Evolutionary conservation across 2,113 vertebrate genomes (phyloP), one percentile per base, ranked within the genome.

Genomic region (Oreotrochilus melanogaster): DNA sequence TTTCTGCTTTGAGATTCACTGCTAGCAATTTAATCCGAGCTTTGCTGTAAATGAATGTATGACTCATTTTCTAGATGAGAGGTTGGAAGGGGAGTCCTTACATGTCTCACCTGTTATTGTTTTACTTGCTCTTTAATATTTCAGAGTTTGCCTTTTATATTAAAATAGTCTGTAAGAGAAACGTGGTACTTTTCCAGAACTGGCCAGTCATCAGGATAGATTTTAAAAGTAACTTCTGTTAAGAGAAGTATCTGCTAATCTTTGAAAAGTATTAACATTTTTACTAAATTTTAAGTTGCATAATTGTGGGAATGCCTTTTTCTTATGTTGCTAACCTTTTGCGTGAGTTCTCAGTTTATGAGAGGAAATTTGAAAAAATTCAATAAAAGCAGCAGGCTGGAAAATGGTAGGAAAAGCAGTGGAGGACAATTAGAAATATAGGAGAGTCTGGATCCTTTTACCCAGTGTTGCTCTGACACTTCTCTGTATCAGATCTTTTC

Each of bases 81-180:
- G 31, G 78, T 90, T 64, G 57, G 85, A 82, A 80, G 28, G 24
- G 37, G 5, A 92, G 22, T 78, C 48, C 86, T 91, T 67, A 37
- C 35, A 45, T 64, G 33, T 78, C 92, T 92, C 17, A 0, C 25
- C 88, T 78, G 48, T 72, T 82, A 79, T 14, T 87, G 74, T 73
- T 94, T 91, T 89, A 58, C 57, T 93, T 93, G 65, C 43, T 89
- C 82, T 86, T 83, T 80, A 94, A 67, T 90, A 51, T 39, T 83
- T 67, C 48, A 56, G 35, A 48, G n/a, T 91, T 73, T 83, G 31
- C 60, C 17, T 88, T 88, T 64, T 66, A 1, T 80, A 48, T 70
- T 50, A 70, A 94, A 94, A n/a, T 27, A 43, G 43, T 33, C 30
- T 86, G 35, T 70, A 39, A 57, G 60, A 76, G 51, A 92, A 90